phyloP scores from a whole-genome alignment of 2,888 invertebrate genomes.

The Tiliacea aurago region DNA sequence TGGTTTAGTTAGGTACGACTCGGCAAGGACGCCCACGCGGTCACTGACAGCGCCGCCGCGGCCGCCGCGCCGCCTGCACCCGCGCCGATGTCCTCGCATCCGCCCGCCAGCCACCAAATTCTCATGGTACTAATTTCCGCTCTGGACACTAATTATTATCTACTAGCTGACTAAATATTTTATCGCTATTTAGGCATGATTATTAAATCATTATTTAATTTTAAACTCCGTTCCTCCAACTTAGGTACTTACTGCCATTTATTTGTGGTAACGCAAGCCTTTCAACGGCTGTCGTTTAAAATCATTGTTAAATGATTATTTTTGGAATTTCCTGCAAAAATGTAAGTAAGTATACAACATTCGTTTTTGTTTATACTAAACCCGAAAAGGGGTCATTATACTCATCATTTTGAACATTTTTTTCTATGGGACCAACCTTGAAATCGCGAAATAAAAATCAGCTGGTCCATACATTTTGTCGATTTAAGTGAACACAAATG shows the following conservation, averaged over 20 bases:
- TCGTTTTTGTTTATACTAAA: too few species aligned
- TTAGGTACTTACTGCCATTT: neutral
- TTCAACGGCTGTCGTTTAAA: neutral
- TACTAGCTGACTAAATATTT: conserved; percentile 15
- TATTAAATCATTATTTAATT: neutral
- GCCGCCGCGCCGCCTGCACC: conserved; percentile 18
- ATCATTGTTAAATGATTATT: too few species aligned
- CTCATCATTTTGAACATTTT: too few species aligned
- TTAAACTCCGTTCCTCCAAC: neutral
- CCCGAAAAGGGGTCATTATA: too few species aligned
- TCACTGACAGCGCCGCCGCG: conserved; percentile 76
- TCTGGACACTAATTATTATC: conserved; percentile 31
- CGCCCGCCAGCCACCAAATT: conserved; percentile 43
- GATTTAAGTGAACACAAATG: too few species aligned
- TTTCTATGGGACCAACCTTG: too few species aligned
- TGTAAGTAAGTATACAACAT: too few species aligned
- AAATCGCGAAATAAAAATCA: too few species aligned
- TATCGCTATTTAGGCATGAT: neutral
- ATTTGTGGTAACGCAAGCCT: neutral
- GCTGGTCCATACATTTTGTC: too few species aligned
- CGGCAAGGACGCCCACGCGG: conserved; percentile 78
- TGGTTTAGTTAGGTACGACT: conserved; percentile 38
- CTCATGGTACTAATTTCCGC: conserved; percentile 51
- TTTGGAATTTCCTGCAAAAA: too few species aligned
- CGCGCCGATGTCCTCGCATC: conserved; percentile 45